These are phyloP conservation scores for Hoplostethus atlanticus DNA, from an alignment of 2,797 vertebrate genomes.

Conservation along the genomic window DNA sequence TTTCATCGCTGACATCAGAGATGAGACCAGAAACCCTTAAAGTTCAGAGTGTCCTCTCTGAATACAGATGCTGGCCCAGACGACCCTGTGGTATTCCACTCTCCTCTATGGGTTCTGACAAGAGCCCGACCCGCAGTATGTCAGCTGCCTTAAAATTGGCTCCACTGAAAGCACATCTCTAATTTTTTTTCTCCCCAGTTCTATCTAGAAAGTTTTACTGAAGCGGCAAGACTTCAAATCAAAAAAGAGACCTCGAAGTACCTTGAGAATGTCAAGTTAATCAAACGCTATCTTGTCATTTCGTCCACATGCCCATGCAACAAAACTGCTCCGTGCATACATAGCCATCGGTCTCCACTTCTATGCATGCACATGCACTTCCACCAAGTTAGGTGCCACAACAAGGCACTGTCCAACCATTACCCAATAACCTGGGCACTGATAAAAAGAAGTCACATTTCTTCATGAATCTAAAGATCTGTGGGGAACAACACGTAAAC, in stretches of 20 bases:
- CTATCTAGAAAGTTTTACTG: conserved; percentile 8
- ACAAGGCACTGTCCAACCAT: conserved; percentile 42
- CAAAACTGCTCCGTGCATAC: conserved; percentile 56
- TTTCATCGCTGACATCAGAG: conserved; percentile 50
- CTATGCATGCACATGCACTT: conserved; percentile 80
- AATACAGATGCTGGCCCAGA: conserved; percentile 50
- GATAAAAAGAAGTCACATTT: conserved; percentile 59
- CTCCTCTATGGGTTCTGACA: conserved; percentile 51
- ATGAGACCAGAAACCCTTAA: conserved; percentile 50
- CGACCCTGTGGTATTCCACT: conserved; percentile 57
- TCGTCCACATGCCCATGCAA: conserved; percentile 77
- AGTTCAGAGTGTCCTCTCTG: conserved; percentile 61
- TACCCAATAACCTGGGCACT: conserved; percentile 48
- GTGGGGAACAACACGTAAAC: conserved; percentile 27
- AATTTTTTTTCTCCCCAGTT: conserved; percentile 10
- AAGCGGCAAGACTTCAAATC: conserved; percentile 13
- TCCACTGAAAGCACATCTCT: conserved; percentile 22
- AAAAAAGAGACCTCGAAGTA: not conserved
- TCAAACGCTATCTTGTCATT: conserved; percentile 22
- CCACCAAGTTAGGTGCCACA: conserved; percentile 27
- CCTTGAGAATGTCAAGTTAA: conserved; percentile 4
- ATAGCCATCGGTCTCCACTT: conserved; percentile 51
- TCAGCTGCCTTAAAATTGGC: conserved; percentile 3
- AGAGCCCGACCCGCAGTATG: conserved; percentile 51
- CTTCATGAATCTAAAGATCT: conserved; percentile 28